phyloP scores from a whole-genome alignment of 2,888 invertebrate species.

The Leuctra nigra region DNA sequence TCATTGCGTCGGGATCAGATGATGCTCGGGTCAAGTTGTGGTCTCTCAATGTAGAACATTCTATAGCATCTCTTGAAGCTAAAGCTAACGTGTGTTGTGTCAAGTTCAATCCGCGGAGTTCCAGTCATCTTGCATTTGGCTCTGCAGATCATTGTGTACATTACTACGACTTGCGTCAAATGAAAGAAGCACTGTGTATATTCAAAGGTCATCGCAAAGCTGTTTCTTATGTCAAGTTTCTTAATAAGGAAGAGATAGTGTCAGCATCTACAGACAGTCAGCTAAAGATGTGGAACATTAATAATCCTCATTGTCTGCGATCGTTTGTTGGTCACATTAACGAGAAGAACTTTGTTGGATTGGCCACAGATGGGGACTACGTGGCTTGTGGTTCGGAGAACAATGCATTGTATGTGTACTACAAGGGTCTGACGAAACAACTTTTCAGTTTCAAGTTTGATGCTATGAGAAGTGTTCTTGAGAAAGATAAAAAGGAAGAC shows the following conservation, averaged over 20 bases:
- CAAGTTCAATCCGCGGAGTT: conserved; percentile 77
- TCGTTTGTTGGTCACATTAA: conserved; percentile 89
- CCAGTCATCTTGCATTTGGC: conserved; percentile 87
- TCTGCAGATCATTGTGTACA: conserved; percentile 97
- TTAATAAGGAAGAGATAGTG: conserved; percentile 76
- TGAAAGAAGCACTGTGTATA: conserved; percentile 70
- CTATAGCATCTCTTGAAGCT: conserved; percentile 82
- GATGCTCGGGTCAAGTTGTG: conserved; percentile 90
- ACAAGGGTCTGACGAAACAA: conserved; percentile 80
- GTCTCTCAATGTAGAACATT: conserved; percentile 80
- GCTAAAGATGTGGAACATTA: conserved; percentile 85
- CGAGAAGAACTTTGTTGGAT: conserved; percentile 93
- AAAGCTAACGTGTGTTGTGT: conserved; percentile 95
- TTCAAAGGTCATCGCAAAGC: conserved; percentile 90
- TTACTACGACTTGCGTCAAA: conserved; percentile 86
- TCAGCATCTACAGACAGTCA: conserved; percentile 91
- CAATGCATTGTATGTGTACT: conserved; percentile 87
- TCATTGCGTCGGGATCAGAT: conserved; percentile 89
- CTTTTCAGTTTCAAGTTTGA: conserved; percentile 84
- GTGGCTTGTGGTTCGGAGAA: conserved; percentile 94
- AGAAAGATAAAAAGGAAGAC: conserved; percentile 70
- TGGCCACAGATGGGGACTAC: conserved; percentile 87
- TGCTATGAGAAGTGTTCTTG: conserved; percentile 67
- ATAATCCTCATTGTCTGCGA: conserved; percentile 63
- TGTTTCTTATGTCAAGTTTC: conserved; percentile 89